phyloP scores from a whole-genome alignment of 64 coral and sea anemone genomes.

The Hydrozoanthus tunicans region DNA sequence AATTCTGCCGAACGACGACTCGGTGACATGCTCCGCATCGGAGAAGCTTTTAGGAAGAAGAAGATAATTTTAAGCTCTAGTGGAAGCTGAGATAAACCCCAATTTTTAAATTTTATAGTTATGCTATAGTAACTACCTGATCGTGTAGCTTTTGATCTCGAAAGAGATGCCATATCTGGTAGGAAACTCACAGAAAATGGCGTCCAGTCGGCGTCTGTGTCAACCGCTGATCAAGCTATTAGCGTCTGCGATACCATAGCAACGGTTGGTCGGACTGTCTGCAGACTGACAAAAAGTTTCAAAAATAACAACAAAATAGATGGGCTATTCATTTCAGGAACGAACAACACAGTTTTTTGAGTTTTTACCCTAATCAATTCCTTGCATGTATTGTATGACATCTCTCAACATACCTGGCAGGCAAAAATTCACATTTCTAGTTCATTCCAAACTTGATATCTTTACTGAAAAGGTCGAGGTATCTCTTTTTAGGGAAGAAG shows the following conservation, averaged over 20 bases:
- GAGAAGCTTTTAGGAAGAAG: conserved; percentile 68
- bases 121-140: conserved; percentile 69
- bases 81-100: neutral
- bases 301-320: too few relatives aligned
- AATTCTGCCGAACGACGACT: conserved; percentile 74
- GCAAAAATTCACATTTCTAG: too few relatives aligned
- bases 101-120: neutral
- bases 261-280: neutral
- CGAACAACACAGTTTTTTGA: too few relatives aligned
- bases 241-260: conserved; percentile 48
- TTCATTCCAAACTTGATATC: too few relatives aligned
- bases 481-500: too few relatives aligned
- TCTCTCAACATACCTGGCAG: too few relatives aligned
- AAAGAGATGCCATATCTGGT: conserved; percentile 70
- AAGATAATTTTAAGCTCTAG: neutral
- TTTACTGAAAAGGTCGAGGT: too few relatives aligned
- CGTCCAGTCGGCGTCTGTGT: conserved; percentile 76
- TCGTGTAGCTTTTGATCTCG: conserved; percentile 70
- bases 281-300: too few relatives aligned
- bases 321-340: too few relatives aligned
- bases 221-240: conserved; percentile 45
- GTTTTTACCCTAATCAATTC: too few relatives aligned
- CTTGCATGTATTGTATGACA: too few relatives aligned
- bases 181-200: conserved; percentile 34
- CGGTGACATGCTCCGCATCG: conserved; percentile 67